These are phyloP conservation scores for Neostethus bicornis DNA, from an alignment of 2,797 vertebrate genomes.

Conservation along the genomic window DNA sequence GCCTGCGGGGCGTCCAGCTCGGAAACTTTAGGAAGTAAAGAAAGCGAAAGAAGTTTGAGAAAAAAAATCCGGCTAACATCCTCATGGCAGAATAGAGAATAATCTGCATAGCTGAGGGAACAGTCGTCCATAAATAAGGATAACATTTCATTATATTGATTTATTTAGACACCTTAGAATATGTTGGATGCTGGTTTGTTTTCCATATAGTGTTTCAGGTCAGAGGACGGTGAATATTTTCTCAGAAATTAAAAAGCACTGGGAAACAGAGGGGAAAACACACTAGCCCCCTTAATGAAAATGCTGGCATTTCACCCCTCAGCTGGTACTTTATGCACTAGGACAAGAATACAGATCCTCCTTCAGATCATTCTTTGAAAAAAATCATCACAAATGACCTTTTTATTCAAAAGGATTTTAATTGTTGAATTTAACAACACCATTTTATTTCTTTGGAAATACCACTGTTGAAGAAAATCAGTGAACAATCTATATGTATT, in stretches of 20 bases:
- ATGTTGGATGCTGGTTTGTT: constrained; percentile 24
- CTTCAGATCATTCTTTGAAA: constrained; percentile 33
- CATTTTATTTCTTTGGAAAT: no score
- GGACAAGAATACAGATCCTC: constrained; percentile 34
- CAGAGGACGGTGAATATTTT: not conserved
- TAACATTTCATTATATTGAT: constrained; percentile 8
- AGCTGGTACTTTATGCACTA: constrained; percentile 1
- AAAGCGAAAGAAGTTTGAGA: constrained; percentile 12
- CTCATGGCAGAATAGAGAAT: constrained; percentile 15
- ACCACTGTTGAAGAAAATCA: no score
- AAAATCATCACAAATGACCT: constrained; percentile 6
- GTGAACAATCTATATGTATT: no score
- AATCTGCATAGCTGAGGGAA: constrained; percentile 10
- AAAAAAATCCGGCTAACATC: constrained; percentile 8
- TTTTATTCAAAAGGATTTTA: constrained; percentile 4
- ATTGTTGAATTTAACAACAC: no score
- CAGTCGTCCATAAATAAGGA: constrained; percentile 17
- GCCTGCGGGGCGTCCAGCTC: constrained; percentile 89
- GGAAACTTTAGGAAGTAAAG: constrained; percentile 88
- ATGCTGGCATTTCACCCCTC: not conserved
- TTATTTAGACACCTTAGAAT: constrained; percentile 25
- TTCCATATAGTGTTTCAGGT: constrained; percentile 7
- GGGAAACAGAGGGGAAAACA: no score
- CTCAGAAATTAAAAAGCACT: constrained; percentile 12
- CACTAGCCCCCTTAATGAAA: not conserved